Evolutionary conservation across 2,113 vertebrate species (phyloP).

Genomic region (Embiotoca jacksoni): DNA sequence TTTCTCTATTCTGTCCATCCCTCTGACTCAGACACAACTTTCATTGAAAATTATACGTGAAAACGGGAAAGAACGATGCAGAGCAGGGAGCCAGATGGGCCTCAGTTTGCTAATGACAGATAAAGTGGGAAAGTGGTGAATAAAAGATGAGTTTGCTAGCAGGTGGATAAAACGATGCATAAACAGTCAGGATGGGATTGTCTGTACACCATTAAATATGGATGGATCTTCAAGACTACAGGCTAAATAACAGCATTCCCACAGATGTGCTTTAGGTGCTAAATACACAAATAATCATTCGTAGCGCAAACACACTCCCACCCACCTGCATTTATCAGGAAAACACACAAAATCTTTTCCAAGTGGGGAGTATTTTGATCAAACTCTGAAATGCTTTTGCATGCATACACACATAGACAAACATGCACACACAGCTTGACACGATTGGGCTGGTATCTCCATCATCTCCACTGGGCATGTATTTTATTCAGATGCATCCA

Average conservation of each 20-base stretch:
- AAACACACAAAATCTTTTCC: conserved; percentile 16
- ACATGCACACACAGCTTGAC: not conserved
- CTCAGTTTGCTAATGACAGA: conserved; percentile 64
- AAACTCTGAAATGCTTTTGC: conserved; percentile 2
- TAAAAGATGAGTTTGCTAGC: conserved; percentile 71
- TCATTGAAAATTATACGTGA: conserved; percentile 36
- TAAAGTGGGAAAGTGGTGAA: conserved; percentile 68
- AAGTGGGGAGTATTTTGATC: not conserved
- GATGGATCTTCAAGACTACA: conserved; percentile 58
- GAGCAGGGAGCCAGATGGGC: conserved; percentile 57
- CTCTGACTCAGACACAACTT: conserved; percentile 21
- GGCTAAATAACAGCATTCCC: conserved; percentile 66
- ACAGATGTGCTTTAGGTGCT: conserved; percentile 57
- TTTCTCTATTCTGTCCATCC: not conserved
- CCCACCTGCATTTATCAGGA: not conserved
- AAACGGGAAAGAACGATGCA: conserved; percentile 16
- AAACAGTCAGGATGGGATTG: conserved; percentile 65
- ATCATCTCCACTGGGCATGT: not conserved
- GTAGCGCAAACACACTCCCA: conserved; percentile 36
- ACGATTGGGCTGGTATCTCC: not conserved
- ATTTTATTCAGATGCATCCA: conserved; percentile 13
- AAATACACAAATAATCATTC: conserved; percentile 68
- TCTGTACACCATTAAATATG: conserved; percentile 76
- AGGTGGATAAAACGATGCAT: conserved; percentile 70
- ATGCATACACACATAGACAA: not conserved